Evolutionary conservation across 1,140 invertebrate genomes (phyloP).

Genomic region (Ericerus pela): DNA sequence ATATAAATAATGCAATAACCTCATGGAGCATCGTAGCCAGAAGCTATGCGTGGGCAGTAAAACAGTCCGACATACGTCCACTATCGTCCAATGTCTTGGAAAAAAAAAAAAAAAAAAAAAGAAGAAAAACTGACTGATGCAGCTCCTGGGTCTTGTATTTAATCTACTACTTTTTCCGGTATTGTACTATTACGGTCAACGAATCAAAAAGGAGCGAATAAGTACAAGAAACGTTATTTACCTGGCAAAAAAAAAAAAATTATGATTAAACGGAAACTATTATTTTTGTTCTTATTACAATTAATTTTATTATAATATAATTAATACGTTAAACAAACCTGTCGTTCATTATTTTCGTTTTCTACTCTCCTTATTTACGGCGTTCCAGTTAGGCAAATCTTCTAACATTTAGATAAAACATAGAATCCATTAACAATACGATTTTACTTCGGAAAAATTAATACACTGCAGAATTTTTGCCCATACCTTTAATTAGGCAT

Average conservation of each 20-base stretch:
- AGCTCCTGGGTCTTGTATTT: no score
- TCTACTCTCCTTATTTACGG: neutral
- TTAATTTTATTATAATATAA: no score
- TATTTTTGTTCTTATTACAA: no score
- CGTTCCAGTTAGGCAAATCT: neutral
- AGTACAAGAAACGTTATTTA: no score
- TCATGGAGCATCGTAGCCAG: neutral
- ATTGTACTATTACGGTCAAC: no score
- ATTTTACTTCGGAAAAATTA: no score
- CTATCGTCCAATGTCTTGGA: neutral
- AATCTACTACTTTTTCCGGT: no score
- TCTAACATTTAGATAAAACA: no score
- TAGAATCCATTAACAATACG: no score
- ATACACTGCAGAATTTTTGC: no score
- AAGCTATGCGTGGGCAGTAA: conserved; percentile 6
- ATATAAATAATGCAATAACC: conserved; percentile 7
- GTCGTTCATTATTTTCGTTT: neutral
- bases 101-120: neutral
- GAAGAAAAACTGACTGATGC: no score
- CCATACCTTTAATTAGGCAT: no score
- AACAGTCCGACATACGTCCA: neutral
- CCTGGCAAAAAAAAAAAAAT: neutral
- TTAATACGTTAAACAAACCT: neutral
- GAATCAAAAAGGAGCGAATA: neutral
- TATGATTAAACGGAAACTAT: neutral